phyloP scores from a whole-genome alignment of 1,140 invertebrate species.

The Oscheius sp. region DNA sequence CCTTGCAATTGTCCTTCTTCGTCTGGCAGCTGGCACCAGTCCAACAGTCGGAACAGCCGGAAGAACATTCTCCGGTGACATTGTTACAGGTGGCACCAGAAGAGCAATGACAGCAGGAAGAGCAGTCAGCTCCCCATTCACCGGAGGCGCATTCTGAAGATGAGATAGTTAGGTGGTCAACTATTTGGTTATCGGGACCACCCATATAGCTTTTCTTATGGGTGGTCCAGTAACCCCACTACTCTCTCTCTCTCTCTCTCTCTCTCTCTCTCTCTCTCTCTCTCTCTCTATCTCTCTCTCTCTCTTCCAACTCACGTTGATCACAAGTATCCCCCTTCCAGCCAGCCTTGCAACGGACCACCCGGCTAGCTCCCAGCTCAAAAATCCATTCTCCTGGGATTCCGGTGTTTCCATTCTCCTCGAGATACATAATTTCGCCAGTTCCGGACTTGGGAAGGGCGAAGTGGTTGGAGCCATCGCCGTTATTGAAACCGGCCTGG shows the following conservation, averaged over 20 bases:
- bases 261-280: too few relatives aligned
- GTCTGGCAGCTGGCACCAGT: slow-evolving; percentile 49
- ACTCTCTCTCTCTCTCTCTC: too few relatives aligned
- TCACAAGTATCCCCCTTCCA: slow-evolving; percentile 61
- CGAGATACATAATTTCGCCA: slow-evolving; percentile 61
- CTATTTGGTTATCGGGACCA: too few relatives aligned
- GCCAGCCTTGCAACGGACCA: slow-evolving; percentile 55
- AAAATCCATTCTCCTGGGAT: slow-evolving; percentile 60
- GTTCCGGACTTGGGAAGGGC: slow-evolving; percentile 58
- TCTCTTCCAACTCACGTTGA: slow-evolving; percentile 47
- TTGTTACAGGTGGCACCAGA: slow-evolving; percentile 47
- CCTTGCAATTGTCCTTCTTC: slow-evolving; percentile 32
- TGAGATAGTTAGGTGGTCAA: too few relatives aligned
- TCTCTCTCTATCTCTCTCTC: too few relatives aligned
- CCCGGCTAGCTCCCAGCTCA: slow-evolving; percentile 37
- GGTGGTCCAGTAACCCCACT: too few relatives aligned
- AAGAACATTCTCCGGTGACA: slow-evolving; percentile 53
- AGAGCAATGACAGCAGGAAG: slow-evolving; percentile 57
- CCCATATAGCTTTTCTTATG: too few relatives aligned
- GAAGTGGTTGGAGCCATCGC: slow-evolving; percentile 47
- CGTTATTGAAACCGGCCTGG: slow-evolving; percentile 56
- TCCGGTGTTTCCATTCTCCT: slow-evolving; percentile 58
- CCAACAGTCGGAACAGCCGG: slow-evolving; percentile 51
- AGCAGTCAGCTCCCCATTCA: slow-evolving; percentile 58
- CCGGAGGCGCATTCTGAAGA: slow-evolving; percentile 52